Evolutionary conservation across 2,113 vertebrate genomes (phyloP), one percentile per base, ranked within the genome.

Genomic region (Eulemur rufifrons): DNA sequence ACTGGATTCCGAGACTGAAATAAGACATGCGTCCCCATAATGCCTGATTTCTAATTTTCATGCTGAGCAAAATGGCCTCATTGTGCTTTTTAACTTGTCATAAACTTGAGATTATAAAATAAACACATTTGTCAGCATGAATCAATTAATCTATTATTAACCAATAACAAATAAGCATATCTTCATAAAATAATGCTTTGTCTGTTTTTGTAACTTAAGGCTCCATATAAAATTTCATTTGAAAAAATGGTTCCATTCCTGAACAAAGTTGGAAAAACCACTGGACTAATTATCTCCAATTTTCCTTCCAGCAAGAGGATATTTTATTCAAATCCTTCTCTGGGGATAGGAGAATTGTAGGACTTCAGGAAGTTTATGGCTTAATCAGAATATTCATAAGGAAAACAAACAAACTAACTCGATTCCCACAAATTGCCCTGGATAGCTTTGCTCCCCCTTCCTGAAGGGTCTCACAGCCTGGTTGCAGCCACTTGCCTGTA

Each of bases 291-390:
- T 86, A 97, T 95, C 95, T 97, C 91, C 93, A 59, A 95, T 96
- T 97, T 95, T 97, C 97, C 82, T 97, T 96, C 88, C 97, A 96
- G 94, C 92, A 82, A 78, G 89, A 97, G 80, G 93, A 96, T 95
- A 94, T 52, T 73, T 92, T 95, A 97, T 96, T 97, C 86, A 93
- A 95, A 96, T 96, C 91, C 78, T 96, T 96, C 91, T 89, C 73
- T 95, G 54, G 56, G 86, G 86, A 94, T 4, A 92, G 90, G 82
- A 94, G 90, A 85, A 89, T 92, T 61, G 91, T 87, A 56, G 42
- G 86, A 73, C 52, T 88, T 96, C 50, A 97, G 66, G 91, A 95
- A 64, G 69, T 84, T 90, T 97, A 64, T 91, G 17, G 1, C 10
- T 82, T 92, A 23, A 91, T 97, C 74, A 84, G 91, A 96, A 80